Evolutionary conservation across 2,888 invertebrate genomes (phyloP).

Genomic region (Taphrorychus bicolor): DNA sequence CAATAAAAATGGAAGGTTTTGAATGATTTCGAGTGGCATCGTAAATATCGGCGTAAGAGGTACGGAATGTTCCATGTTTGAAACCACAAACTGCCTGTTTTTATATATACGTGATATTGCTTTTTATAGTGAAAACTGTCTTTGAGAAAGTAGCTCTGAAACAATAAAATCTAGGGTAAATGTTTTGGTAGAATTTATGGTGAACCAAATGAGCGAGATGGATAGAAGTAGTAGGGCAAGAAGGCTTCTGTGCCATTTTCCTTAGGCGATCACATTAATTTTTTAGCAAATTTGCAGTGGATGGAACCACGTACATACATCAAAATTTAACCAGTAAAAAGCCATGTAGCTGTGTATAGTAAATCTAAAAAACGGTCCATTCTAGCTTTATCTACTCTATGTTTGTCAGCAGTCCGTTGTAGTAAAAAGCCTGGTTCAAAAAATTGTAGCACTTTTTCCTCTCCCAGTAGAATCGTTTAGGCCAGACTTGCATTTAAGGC

Average conservation of each 20-base stretch:
- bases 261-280: too few species aligned
- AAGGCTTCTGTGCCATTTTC: too few species aligned
- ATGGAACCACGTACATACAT: neutral
- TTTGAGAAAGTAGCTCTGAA: too few species aligned
- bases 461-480: slow-evolving; percentile 6
- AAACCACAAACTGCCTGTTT: too few species aligned
- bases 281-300: too few species aligned
- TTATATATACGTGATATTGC: too few species aligned
- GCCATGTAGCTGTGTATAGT: neutral
- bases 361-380: neutral
- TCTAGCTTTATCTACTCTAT: slow-evolving; percentile 5
- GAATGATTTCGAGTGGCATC: slow-evolving; percentile 10
- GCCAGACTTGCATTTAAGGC: slow-evolving; percentile 13
- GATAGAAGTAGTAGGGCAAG: too few species aligned
- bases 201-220: too few species aligned
- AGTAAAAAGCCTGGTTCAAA: slow-evolving; percentile 1
- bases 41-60: slow-evolving; percentile 8
- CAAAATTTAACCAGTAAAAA: neutral
- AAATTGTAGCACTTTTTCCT: slow-evolving; percentile 5
- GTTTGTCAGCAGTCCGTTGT: slow-evolving; percentile 5
- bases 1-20: slow-evolving; percentile 11
- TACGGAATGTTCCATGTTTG: neutral
- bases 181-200: too few species aligned
- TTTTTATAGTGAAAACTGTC: too few species aligned
- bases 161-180: too few species aligned